Evolutionary conservation across 2,797 vertebrate genomes (phyloP).

Genomic region (Melanotaenia boesemani): DNA sequence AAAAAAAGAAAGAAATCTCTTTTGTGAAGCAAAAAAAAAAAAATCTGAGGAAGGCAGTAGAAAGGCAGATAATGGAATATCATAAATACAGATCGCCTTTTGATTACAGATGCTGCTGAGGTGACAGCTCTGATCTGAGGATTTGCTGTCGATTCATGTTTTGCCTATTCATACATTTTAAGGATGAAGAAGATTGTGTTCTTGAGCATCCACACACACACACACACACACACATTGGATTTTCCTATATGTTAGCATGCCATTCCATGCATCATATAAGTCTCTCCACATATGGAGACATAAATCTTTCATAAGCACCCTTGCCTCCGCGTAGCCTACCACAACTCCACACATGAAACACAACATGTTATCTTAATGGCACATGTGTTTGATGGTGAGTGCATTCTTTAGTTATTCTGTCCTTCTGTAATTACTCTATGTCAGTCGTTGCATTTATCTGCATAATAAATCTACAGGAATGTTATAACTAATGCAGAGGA

Average conservation of each 20-base stretch:
- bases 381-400: conserved; percentile 53
- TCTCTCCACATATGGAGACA: conserved; percentile 27
- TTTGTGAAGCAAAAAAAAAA: conserved; percentile 28
- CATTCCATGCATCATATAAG: conserved; percentile 21
- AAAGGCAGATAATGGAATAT: conserved; percentile 56
- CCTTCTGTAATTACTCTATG: conserved; percentile 59
- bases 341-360: conserved; percentile 11
- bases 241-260: conserved; percentile 31
- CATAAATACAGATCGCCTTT: conserved; percentile 48
- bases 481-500: conserved; percentile 32
- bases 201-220: conserved; percentile 7
- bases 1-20: conserved; percentile 30
- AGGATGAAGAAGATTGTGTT: not conserved
- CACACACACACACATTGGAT: conserved; percentile 6
- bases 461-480: conserved; percentile 47
- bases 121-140: conserved; percentile 32
- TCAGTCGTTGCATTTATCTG: conserved; percentile 36
- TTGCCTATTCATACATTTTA: conserved; percentile 4
- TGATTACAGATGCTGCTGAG: conserved; percentile 41
- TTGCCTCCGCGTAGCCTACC: conserved; percentile 14
- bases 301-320: conserved; percentile 54
- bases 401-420: conserved; percentile 65
- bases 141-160: conserved; percentile 10
- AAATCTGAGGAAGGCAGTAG: conserved; percentile 29
- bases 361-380: conserved; percentile 47